Evolutionary conservation across 2,797 vertebrate genomes (phyloP).

Genomic region (Lepilemur septentrionalis): DNA sequence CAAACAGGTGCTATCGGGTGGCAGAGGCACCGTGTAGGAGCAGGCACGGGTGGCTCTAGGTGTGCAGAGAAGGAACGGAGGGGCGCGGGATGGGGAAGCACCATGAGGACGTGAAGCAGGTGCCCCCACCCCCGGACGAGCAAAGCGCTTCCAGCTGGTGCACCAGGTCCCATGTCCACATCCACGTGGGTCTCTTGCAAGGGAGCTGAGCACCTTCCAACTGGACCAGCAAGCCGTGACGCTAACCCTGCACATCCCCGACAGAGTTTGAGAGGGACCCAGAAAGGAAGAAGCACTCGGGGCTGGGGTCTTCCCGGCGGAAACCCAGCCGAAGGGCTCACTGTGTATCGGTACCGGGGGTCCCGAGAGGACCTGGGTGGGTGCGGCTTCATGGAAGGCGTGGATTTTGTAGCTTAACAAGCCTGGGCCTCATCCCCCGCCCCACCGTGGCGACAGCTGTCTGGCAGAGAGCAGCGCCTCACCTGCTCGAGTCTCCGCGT

Average conservation of each 20-base stretch:
- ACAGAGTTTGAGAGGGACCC: fast-evolving
- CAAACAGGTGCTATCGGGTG: too few relatives aligned
- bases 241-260: too few relatives aligned
- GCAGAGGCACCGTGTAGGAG: fast-evolving
- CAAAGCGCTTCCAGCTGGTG: too few relatives aligned
- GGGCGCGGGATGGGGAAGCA: background rate
- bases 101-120: background rate
- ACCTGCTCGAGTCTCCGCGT: background rate
- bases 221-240: fast-evolving
- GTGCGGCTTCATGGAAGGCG: background rate
- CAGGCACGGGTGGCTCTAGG: background rate
- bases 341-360: fast-evolving
- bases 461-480: background rate
- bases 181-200: fast-evolving
- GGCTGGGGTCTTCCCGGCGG: background rate
- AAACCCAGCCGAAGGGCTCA: background rate
- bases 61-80: background rate
- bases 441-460: background rate
- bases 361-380: fast-evolving
- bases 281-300: background rate
- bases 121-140: background rate
- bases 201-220: background rate
- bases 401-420: background rate
- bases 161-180: fast-evolving
- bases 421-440: background rate